Conservation (phyloP, 2,797 vertebrate species). For the Phalanger gymnotis region DNA sequence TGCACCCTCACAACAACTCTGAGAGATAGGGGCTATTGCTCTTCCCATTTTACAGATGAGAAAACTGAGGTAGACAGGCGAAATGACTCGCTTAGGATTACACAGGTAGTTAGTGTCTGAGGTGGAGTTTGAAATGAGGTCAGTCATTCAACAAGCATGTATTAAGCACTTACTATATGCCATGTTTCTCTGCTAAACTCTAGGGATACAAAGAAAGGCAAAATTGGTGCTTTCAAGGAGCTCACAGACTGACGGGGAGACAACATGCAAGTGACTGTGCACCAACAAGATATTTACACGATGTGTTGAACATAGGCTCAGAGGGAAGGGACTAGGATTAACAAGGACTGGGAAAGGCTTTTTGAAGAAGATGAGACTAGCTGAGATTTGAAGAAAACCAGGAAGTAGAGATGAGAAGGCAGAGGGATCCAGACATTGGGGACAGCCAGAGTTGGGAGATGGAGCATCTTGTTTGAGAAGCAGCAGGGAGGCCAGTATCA, state of each 20-base stretch:
- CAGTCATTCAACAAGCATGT: neutral
- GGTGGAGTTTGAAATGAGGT: neutral
- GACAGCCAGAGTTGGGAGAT: neutral
- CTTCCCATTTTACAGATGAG: neutral
- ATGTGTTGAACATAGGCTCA: neutral
- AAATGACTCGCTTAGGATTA: neutral
- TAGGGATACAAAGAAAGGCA: neutral
- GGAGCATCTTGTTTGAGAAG: neutral
- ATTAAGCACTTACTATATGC: neutral
- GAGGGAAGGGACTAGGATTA: neutral
- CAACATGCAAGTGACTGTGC: neutral
- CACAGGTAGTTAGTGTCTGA: neutral
- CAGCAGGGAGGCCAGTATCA: neutral
- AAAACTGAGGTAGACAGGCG: neutral
- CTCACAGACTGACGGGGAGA: neutral
- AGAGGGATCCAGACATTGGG: neutral
- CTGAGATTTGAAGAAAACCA: neutral
- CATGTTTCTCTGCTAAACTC: neutral
- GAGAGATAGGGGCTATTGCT: neutral
- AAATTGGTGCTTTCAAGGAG: neutral
- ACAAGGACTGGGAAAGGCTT: neutral
- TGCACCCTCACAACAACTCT: neutral
- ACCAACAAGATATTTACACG: neutral
- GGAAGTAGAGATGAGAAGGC: neutral
- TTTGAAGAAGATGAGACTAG: neutral